phyloP scores from a whole-genome alignment of 2,888 invertebrate genomes.

The Heliconius cydno region DNA sequence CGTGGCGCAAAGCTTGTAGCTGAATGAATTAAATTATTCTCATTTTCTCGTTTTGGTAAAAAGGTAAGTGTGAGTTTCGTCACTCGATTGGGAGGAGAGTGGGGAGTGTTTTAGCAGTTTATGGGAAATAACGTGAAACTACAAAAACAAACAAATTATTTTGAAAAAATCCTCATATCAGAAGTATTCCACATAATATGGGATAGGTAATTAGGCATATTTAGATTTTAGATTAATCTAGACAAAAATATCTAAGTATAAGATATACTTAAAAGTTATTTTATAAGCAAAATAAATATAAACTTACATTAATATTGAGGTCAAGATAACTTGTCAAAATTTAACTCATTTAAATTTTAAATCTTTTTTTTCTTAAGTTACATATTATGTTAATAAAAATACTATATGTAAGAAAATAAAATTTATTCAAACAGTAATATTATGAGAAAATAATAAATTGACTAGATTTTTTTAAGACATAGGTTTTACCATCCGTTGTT shows the following conservation, averaged over 20 bases:
- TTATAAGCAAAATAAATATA: not conserved
- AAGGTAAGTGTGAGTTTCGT: not conserved
- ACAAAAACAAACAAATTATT: too few relatives aligned
- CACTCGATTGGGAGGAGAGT: not conserved
- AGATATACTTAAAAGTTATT: not conserved
- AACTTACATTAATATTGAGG: not conserved
- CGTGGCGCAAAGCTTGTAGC: not conserved
- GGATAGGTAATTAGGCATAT: not conserved
- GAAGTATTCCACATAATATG: not conserved
- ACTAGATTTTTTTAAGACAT: constrained; percentile 21
- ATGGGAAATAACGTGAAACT: too few relatives aligned
- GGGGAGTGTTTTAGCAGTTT: not conserved
- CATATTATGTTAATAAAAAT: not conserved
- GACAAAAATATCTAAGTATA: not conserved
- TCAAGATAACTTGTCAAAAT: constrained; percentile 11
- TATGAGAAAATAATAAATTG: constrained; percentile 11
- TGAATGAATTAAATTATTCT: too few relatives aligned
- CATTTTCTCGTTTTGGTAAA: too few relatives aligned
- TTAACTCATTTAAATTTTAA: not conserved
- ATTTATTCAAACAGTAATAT: constrained; percentile 13
- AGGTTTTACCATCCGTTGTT: constrained; percentile 30
- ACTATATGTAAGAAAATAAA: not conserved
- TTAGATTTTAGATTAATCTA: not conserved
- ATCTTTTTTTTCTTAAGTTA: not conserved
- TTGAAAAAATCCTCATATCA: not conserved